A percentile compares a stretch with the other conserved stretches of the same genome.
phyloP scores from a whole-genome alignment of 2,888 invertebrate species.

The Scaptomyza polygonia region DNA sequence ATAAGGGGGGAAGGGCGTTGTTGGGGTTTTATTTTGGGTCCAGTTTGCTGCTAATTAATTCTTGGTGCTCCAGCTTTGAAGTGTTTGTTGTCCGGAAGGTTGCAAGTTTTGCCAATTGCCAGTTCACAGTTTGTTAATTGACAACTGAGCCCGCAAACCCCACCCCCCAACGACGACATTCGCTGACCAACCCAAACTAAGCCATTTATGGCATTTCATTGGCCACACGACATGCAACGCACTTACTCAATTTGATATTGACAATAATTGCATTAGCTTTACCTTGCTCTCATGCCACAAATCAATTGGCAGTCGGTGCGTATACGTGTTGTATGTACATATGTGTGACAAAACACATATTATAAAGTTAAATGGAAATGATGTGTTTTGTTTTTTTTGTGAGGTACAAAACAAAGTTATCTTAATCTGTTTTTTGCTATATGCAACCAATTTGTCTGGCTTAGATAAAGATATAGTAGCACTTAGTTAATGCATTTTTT shows the following conservation, averaged over 20 bases:
- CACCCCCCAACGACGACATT: neutral
- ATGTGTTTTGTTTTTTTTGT: too few relatives aligned
- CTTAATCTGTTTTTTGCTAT: neutral
- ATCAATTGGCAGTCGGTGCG: neutral
- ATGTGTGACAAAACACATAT: too few relatives aligned
- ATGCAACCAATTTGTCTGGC: neutral
- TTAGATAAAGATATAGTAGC: neutral
- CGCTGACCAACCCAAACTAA: neutral
- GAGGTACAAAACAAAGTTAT: too few relatives aligned
- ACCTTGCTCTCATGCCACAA: conserved; percentile 26
- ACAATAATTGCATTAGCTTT: conserved; percentile 67
- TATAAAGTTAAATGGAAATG: too few relatives aligned
- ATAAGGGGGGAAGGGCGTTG: conserved; percentile 22
- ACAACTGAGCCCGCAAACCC: neutral
- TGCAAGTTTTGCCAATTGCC: conserved; percentile 22
- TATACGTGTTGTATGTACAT: neutral
- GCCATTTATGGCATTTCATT: conserved; percentile 16
- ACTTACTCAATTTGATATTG: conserved; percentile 70
- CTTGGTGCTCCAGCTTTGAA: conserved; percentile 34
- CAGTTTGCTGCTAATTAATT: conserved; percentile 67
- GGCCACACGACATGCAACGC: conserved; percentile 45
- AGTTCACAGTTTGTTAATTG: conserved; percentile 7
- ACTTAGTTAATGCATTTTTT: neutral
- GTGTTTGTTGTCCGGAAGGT: conserved; percentile 24
- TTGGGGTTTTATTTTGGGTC: conserved; percentile 49